phyloP scores from a whole-genome alignment of 92 coral and sea anemone genomes.

The Palythoa grandis region DNA sequence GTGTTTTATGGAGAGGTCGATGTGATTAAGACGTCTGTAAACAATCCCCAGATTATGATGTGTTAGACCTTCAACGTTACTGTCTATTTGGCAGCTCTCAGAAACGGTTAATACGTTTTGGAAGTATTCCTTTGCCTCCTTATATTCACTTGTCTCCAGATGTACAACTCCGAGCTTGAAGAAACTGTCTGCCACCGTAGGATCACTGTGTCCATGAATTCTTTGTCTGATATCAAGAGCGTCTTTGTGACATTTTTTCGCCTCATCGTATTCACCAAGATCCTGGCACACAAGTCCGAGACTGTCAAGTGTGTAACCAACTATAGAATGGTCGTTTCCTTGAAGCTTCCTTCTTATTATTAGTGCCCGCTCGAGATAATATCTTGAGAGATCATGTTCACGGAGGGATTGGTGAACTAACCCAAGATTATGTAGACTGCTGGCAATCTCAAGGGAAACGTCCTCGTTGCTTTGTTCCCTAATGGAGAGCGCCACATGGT shows the following conservation, averaged over 20 bases:
- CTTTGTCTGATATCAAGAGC: constrained; percentile 38
- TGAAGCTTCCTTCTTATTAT: constrained; percentile 13
- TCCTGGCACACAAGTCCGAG: constrained; percentile 27
- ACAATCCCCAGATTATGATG: constrained; percentile 38
- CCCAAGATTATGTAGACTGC: constrained; percentile 44
- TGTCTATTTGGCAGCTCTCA: constrained; percentile 1
- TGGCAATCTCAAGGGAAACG: constrained; percentile 26
- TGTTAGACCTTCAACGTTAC: constrained; percentile 19
- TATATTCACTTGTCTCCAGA: constrained; percentile 23
- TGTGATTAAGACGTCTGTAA: not conserved
- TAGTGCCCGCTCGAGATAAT: constrained; percentile 22
- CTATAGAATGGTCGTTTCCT: constrained; percentile 13
- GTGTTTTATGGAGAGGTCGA: constrained; percentile 26
- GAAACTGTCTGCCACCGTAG: constrained; percentile 28
- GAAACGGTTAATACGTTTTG: constrained; percentile 6
- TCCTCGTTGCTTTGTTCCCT: not conserved
- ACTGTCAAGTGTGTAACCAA: constrained; percentile 31
- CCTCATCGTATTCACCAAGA: constrained; percentile 32
- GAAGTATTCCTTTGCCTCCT: constrained; percentile 17
- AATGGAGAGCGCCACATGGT: constrained; percentile 36
- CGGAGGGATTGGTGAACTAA: constrained; percentile 25
- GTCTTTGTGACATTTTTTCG: constrained; percentile 11
- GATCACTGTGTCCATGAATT: constrained; percentile 27
- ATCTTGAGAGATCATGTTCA: constrained; percentile 13
- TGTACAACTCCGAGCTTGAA: constrained; percentile 38